phyloP scores from a whole-genome alignment of 2,113 vertebrate species.

The Epinephelus cyanopodus region DNA sequence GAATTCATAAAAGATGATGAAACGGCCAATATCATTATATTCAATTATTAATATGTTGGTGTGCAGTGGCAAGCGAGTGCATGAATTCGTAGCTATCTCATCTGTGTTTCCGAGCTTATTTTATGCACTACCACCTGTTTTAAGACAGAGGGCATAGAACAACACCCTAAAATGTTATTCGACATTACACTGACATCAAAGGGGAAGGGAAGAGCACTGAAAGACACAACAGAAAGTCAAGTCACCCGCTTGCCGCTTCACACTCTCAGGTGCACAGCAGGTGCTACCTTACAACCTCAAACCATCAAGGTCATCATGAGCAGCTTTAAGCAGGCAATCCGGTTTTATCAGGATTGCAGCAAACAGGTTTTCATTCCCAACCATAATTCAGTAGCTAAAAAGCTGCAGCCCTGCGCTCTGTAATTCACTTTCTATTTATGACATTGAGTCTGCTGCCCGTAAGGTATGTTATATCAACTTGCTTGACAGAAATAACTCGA shows the following conservation, averaged over 20 bases:
- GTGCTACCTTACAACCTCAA: neutral
- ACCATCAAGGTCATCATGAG: constrained; percentile 24
- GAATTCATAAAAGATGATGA: constrained; percentile 10
- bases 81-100: neutral
- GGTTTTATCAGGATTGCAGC: constrained; percentile 12
- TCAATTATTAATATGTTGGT: neutral
- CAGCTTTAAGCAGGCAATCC: constrained; percentile 4
- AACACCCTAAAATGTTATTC: neutral
- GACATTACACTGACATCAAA: neutral
- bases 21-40: constrained; percentile 3
- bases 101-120: constrained; percentile 7
- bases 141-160: neutral
- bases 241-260: neutral
- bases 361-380: constrained; percentile 18
- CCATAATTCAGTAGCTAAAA: neutral
- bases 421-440: constrained; percentile 28
- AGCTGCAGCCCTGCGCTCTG: neutral
- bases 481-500: constrained; percentile 38
- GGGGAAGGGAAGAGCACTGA: neutral
- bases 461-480: constrained; percentile 12
- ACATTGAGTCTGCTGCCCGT: constrained; percentile 2
- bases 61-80: neutral
- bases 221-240: constrained; percentile 14
- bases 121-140: constrained; percentile 19
- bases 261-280: constrained; percentile 4